Conservation (phyloP, 2,888 invertebrate genomes). For the Amblyteles armatorius region DNA sequence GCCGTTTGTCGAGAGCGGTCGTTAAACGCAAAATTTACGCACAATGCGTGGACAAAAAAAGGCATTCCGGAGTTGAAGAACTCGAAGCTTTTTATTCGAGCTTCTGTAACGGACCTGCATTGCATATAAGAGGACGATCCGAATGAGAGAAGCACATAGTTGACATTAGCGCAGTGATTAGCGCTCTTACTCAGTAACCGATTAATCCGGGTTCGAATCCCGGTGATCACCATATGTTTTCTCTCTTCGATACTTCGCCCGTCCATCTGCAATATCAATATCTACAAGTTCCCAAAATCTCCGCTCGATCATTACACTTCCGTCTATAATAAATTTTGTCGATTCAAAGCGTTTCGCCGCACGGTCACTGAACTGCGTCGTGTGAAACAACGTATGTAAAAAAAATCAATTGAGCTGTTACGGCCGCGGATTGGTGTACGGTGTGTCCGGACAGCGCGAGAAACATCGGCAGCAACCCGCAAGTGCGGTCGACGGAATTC, state of each 20-base stretch:
- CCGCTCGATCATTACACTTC: too few relatives aligned
- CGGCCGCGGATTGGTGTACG: background rate
- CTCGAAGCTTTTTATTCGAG: slow-evolving; percentile 3
- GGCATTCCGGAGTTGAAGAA: background rate
- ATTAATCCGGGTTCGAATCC: too few relatives aligned
- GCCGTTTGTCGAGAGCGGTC: slow-evolving; percentile 40
- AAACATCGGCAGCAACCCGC: slow-evolving; percentile 13
- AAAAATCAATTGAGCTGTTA: background rate
- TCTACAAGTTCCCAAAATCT: too few relatives aligned
- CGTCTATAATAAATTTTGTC: background rate
- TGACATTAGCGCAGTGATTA: too few relatives aligned
- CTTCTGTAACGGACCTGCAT: too few relatives aligned
- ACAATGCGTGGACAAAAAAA: slow-evolving; percentile 16
- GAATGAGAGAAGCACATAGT: too few relatives aligned
- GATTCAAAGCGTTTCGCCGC: background rate
- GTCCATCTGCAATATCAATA: too few relatives aligned
- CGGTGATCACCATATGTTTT: too few relatives aligned
- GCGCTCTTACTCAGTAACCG: too few relatives aligned
- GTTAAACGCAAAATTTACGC: slow-evolving; percentile 19
- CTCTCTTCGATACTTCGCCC: too few relatives aligned
- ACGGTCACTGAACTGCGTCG: background rate
- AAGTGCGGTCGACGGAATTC: slow-evolving; percentile 53
- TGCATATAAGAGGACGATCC: too few relatives aligned
- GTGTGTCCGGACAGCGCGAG: background rate
- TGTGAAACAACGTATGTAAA: background rate